A percentile compares a stretch with the other conserved stretches of the same genome.
Conservation (phyloP, 2,797 vertebrate genomes). For the Cyprinodon diabolis region DNA sequence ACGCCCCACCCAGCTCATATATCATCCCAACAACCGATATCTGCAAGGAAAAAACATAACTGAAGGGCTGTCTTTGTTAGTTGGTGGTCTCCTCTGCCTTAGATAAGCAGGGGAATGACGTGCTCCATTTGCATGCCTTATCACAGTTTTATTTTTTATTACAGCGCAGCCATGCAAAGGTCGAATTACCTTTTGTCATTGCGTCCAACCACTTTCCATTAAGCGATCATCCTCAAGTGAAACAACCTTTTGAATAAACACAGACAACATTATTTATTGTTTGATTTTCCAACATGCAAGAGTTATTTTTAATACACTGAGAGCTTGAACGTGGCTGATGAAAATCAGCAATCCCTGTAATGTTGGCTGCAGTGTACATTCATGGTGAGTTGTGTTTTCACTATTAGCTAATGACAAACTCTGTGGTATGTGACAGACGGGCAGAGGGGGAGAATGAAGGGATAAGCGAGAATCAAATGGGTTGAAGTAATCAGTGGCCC, state of each 20-base stretch:
- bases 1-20: conserved; percentile 79
- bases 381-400: conserved; percentile 55
- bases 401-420: conserved; percentile 76
- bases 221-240: conserved; percentile 23
- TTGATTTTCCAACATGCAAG: conserved; percentile 16
- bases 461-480: conserved; percentile 75
- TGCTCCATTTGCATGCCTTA: conserved; percentile 71
- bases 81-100: conserved; percentile 70
- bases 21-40: conserved; percentile 79
- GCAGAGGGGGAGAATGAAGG: conserved; percentile 65
- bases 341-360: conserved; percentile 38
- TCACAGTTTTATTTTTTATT: conserved; percentile 64
- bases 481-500: conserved; percentile 74
- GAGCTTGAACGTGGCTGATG: conserved; percentile 30
- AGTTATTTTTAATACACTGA: conserved; percentile 40
- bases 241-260: conserved; percentile 35
- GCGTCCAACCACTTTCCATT: conserved; percentile 36
- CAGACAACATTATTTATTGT: conserved; percentile 15
- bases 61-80: conserved; percentile 76
- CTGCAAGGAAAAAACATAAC: conserved; percentile 70
- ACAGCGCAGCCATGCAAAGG: conserved; percentile 48
- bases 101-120: conserved; percentile 68
- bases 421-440: conserved; percentile 69
- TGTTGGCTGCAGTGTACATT: conserved; percentile 45
- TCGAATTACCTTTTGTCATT: conserved; percentile 60